Base-by-base conservation (phyloP, 2,888 invertebrate species). In the Oithona nana region DNA sequence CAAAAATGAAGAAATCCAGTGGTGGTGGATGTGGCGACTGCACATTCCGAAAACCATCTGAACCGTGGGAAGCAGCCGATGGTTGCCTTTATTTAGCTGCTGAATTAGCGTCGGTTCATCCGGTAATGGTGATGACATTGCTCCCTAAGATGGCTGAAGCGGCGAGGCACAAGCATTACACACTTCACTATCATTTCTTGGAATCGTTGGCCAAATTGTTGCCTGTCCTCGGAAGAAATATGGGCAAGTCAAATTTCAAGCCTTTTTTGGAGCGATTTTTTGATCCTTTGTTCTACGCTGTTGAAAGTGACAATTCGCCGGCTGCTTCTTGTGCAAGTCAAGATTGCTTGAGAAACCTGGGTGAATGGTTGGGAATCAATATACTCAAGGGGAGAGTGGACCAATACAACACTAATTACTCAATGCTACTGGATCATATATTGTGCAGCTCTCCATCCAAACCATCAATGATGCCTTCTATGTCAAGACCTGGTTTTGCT, bases 31-130 rank as follows among this genome's bases (percentile, higher is more conserved):
- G 54, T 13, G 24, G 22, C 22, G 54, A 54, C 22, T 55, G 48
- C 28, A 28, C 16, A 28, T 76, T 76, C 67, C 69, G 72, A 26
- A 72, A 75, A 64, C 72, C 75, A 1, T 69, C 77, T 28, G 76
- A 77, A 66, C 77, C 77, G 0, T 78, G 78, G 78, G 78, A 78
- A 67, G 67, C 74, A 49, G 75, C 75, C 48, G 78, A 78, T 70
- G 78, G 78, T 75, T 77, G 70, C 67, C 66, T 61, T 56, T 50
- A 64, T 66, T 66, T 75, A 59, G 65, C 77, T 65, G 73, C 74
- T 30, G 77, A 77, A 67, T 66, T 78, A 63, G 69, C 75, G 16
- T 69, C 70, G 61, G 68, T 74, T 57, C 69, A 71, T 6, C 67
- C 69, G 28, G 65, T 67, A 3, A 65, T 70, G 20, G 69, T 74